Conservation (phyloP, 2,888 invertebrate genomes). For the Pherbina coryleti region DNA sequence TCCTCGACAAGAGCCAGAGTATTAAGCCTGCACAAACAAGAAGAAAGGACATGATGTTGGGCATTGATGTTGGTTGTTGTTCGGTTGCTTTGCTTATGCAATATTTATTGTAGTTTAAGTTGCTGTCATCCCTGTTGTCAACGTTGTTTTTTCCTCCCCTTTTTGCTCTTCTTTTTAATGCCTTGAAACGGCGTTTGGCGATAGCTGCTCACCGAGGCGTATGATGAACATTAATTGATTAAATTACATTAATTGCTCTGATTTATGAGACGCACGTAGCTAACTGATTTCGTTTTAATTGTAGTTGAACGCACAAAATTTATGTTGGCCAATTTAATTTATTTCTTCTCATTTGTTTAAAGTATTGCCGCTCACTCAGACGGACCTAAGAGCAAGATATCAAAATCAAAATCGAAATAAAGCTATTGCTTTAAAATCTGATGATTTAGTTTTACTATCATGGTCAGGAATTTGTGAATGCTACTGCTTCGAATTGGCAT, state of each 20-base stretch:
- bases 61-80: neutral
- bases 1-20: neutral
- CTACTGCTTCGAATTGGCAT: too few species aligned
- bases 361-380: too few species aligned
- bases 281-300: neutral
- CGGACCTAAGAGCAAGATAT: too few species aligned
- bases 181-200: neutral
- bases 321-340: constrained; percentile 3
- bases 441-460: too few species aligned
- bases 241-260: constrained; percentile 48
- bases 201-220: constrained; percentile 33
- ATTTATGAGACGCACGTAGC: constrained; percentile 40
- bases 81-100: neutral
- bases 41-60: neutral
- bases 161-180: constrained; percentile 8
- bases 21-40: neutral
- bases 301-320: neutral
- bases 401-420: too few species aligned
- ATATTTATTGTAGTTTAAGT: neutral
- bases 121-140: neutral
- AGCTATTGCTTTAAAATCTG: too few species aligned
- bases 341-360: neutral
- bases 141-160: constrained; percentile 23
- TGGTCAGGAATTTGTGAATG: too few species aligned
- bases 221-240: constrained; percentile 50